Base-by-base conservation (phyloP, 2,113 vertebrate genomes). In the Eulacestoma nigropectus region DNA sequence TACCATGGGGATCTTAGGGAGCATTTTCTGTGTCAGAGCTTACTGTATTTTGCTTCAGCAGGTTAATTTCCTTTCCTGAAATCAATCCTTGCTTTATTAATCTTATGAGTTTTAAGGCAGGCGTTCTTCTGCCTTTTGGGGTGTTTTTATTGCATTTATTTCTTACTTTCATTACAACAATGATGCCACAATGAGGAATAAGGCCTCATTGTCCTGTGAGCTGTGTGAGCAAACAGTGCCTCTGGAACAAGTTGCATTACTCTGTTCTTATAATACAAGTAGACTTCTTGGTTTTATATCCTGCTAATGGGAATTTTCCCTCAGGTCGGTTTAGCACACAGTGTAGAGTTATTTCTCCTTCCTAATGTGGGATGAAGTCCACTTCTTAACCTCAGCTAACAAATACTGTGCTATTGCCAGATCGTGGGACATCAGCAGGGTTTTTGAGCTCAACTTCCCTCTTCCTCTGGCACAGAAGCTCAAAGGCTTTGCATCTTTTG, bases 81-180 rank as follows among this genome's bases (percentile, higher is more conserved):
- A 94, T 96, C 77, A 84, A 73, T 94, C 78, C 47, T 94, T 93
- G 78, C 39, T 84, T 91, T 97, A 82, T 93, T 89, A 96, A 95
- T 79, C 60, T 93, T 86, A 79, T 72, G 73, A 89, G 60, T 75
- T 93, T 91, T 95, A 87, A 87, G 82, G 59, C 52, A 88, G 29
- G 26, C 0, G 9, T 65, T 89, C 52, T 84, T 84, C 62, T 76
- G 57, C 37, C 53, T 93, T 90, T 95, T 90, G 65, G 73, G 30
- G 56, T 85, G 41, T 3, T 95, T 95, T 94, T 91, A 89, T 93
- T 91, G 42, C 18, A 33, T 79, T 93, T 94, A 75, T 84, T 82
- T 94, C 74, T 91, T 91, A 72, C 69, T 87, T 91, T 41, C 63
- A 76, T 83, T 84, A 49, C 33, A 69, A 57, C 67, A 73, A 37